phyloP scores from a whole-genome alignment of 2,888 invertebrate species.

The Pharmacophagus antenor region DNA sequence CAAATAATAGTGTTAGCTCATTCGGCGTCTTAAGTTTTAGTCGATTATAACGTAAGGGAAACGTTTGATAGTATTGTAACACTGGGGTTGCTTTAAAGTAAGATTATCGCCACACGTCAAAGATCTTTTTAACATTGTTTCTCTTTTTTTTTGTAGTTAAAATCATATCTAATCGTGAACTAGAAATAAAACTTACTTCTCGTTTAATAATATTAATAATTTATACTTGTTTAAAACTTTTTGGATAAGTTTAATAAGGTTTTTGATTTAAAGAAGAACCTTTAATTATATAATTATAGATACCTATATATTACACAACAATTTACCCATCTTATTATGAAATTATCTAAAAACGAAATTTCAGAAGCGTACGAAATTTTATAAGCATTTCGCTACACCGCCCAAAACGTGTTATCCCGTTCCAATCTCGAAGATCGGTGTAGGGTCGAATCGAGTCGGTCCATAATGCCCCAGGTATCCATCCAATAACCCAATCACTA shows the following conservation, averaged over 20 bases:
- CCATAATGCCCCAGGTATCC: conserved; percentile 54
- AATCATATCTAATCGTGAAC: no score
- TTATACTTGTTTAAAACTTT: no score
- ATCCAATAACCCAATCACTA: conserved; percentile 73
- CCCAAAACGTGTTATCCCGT: conserved; percentile 64
- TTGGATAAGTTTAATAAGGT: not conserved
- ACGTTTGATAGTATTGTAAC: no score
- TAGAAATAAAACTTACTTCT: no score
- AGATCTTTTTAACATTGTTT: no score
- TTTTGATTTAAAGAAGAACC: not conserved
- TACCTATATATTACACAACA: not conserved
- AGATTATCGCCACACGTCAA: no score
- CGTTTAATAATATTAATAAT: no score
- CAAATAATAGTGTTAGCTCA: no score
- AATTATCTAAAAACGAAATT: not conserved
- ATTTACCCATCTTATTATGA: conserved; percentile 1
- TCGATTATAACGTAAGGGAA: no score
- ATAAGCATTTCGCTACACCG: conserved; percentile 40
- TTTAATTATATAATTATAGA: not conserved
- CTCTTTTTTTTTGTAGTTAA: no score
- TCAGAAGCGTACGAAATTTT: conserved; percentile 17
- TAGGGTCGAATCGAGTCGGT: conserved; percentile 52
- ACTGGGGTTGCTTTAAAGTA: no score
- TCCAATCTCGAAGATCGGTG: conserved; percentile 53
- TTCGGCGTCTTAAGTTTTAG: no score